Base-by-base conservation (phyloP, 1,140 invertebrate genomes). In the Pseudomyrmex sp. region DNA sequence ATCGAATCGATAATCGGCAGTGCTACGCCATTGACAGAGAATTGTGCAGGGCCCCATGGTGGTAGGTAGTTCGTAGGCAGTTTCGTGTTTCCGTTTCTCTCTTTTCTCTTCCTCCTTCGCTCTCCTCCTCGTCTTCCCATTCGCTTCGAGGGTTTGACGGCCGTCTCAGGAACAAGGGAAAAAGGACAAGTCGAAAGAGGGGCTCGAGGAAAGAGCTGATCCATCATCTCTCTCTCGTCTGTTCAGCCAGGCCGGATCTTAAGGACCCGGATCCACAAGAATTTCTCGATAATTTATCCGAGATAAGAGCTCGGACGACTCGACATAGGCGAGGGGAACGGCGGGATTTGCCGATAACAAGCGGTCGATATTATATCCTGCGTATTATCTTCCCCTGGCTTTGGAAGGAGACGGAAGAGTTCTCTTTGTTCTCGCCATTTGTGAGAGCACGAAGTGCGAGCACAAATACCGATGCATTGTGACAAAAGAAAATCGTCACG, bases 231-330 rank as follows among this genome's bases (percentile, higher is more conserved):
- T 65, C 63, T 83, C 63, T 65, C 82, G 48, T 26, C 61, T 35
- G 35, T 35, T 7, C 35, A 35, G 74, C 82, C 46, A 63, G 44
- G 23, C 35, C 63, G 52, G 72, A 56, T 26, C n/a, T 68, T 35
- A 79, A 83, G 74, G 63, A 83, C n/a, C 82, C 63, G 82, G 74
- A 83, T 83, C 74, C 82, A 48, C 82, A 48, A 79, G 82, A 83
- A 83, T 79, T 79, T 68, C 73, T 83, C 74, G 82, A 83, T 83
- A 83, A 83, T 83, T 83, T 79, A 79, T 69, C 63, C 82, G 52
- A 83, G 82, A 83, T 83, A 83, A 83, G 74, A 56, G 82, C 23
- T 50, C 61, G 48, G 35, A 58, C 23, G 26, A 74, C 20, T 65
- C 35, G 15, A 48, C 73, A 15, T 18, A 26, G 15, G 23, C 12